Evolutionary conservation across 2,113 vertebrate genomes (phyloP).

Genomic region (Gallinago media): DNA sequence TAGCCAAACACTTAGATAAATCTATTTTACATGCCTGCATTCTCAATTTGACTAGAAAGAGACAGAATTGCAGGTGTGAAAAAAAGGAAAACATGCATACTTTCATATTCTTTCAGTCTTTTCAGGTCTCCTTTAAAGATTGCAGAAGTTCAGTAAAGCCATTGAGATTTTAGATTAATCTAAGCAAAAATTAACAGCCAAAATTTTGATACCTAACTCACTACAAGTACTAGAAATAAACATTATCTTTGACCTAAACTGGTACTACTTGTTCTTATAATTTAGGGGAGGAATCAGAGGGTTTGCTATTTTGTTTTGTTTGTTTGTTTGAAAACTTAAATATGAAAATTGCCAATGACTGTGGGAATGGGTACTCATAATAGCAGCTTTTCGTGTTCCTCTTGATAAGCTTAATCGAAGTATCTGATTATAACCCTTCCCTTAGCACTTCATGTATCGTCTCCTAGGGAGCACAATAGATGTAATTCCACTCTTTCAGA

Average conservation of each 20-base stretch:
- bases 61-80: background rate
- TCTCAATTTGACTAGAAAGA: background rate
- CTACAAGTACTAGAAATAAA: background rate
- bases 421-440: slow-evolving; percentile 54
- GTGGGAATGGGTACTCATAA: background rate
- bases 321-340: slow-evolving; percentile 41
- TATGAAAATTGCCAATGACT: slow-evolving; percentile 4
- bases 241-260: background rate
- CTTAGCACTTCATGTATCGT: slow-evolving; percentile 24
- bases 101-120: background rate
- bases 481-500: slow-evolving; percentile 55
- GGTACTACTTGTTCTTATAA: background rate
- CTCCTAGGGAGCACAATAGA: slow-evolving; percentile 40
- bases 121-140: background rate
- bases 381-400: background rate
- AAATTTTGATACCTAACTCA: background rate
- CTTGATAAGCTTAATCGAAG: slow-evolving; percentile 55
- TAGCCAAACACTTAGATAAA: background rate
- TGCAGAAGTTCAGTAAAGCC: background rate
- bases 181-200: background rate
- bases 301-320: background rate
- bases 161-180: background rate
- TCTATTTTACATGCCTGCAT: background rate
- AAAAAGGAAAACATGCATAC: background rate
- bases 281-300: background rate